Percentiles rank a stretch among this genome's conserved stretches.
These are phyloP conservation scores for Lophius piscatorius DNA, from an alignment of 2,113 vertebrate genomes.

Conservation along the genomic window DNA sequence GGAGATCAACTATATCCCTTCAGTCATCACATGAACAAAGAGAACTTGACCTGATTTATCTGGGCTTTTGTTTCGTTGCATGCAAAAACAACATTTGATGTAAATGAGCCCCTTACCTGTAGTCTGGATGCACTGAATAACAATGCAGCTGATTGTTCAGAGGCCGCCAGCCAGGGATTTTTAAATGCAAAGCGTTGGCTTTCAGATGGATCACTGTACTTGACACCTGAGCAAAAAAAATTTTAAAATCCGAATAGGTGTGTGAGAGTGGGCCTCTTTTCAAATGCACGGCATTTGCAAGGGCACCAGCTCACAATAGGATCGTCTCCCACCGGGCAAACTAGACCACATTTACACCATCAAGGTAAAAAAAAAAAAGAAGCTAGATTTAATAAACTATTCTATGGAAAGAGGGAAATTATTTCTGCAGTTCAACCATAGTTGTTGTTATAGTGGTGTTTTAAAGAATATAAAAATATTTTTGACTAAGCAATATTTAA, in stretches of 20 bases:
- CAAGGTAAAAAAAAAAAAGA: no score
- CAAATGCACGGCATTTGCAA: conserved; percentile 7
- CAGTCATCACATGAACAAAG: conserved; percentile 12
- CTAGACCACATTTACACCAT: no score
- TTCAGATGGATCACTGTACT: conserved; percentile 4
- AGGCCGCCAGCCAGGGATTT: background rate
- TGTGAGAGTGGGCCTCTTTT: conserved; percentile 9
- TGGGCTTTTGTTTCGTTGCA: no score
- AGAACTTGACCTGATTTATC: background rate
- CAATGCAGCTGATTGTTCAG: conserved; percentile 33
- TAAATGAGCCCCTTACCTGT: conserved; percentile 46
- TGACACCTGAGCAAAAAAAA: background rate
- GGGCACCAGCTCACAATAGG: no score
- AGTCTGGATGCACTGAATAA: conserved; percentile 26
- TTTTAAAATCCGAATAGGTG: conserved; percentile 7
- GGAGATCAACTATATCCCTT: conserved; percentile 12
- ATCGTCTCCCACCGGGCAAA: no score
- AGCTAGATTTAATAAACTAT: no score
- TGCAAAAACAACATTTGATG: conserved; percentile 38
- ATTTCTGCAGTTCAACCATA: no score
- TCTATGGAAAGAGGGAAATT: no score
- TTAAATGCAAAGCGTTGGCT: conserved; percentile 38
- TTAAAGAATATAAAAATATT: no score
- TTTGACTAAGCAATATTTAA: no score
- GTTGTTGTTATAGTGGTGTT: no score